These are phyloP conservation scores for Chondrilla cf. caribensis DNA, from an alignment of 37 sponge, comb jelly and placozoan genomes.

Conservation along the genomic window DNA sequence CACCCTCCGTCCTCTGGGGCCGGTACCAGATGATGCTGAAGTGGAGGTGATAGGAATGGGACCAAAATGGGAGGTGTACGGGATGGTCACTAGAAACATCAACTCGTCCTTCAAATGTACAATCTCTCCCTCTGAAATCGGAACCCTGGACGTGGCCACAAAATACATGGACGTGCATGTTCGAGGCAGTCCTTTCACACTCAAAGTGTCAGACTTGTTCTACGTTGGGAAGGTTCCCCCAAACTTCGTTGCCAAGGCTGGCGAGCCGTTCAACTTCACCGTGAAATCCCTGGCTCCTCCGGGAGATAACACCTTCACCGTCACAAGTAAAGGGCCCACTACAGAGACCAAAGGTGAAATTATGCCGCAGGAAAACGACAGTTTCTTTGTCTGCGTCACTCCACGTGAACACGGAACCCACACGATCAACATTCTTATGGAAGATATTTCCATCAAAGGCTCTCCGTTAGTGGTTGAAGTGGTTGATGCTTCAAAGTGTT, in stretches of 20 bases:
- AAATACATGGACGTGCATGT: slow-evolving; percentile 56
- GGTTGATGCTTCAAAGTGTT: slow-evolving; percentile 26
- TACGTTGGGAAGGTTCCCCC: neutral
- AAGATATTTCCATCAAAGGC: slow-evolving; percentile 14
- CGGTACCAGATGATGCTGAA: neutral
- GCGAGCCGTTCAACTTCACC: neutral
- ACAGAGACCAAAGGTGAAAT: neutral
- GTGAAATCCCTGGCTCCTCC: slow-evolving; percentile 11
- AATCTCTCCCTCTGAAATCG: slow-evolving; percentile 68
- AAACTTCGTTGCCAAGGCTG: neutral
- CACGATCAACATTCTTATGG: neutral
- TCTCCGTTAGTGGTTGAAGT: slow-evolving; percentile 9
- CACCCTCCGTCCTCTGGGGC: neutral
- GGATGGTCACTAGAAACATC: neutral
- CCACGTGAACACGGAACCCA: neutral
- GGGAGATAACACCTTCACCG: slow-evolving; percentile 1
- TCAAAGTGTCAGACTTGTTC: slow-evolving; percentile 36
- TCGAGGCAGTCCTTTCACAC: slow-evolving; percentile 41
- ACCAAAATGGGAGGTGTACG: slow-evolving; percentile 1
- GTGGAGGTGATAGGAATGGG: slow-evolving; percentile 18
- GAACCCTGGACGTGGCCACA: slow-evolving; percentile 66
- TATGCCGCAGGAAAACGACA: neutral
- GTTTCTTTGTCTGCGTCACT: neutral
- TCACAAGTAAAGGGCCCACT: neutral
- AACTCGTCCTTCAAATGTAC: neutral